Evolutionary conservation across 2,797 vertebrate species (phyloP), one percentile per base, ranked within the genome.

Genomic region (Cetoscarus ocellatus): DNA sequence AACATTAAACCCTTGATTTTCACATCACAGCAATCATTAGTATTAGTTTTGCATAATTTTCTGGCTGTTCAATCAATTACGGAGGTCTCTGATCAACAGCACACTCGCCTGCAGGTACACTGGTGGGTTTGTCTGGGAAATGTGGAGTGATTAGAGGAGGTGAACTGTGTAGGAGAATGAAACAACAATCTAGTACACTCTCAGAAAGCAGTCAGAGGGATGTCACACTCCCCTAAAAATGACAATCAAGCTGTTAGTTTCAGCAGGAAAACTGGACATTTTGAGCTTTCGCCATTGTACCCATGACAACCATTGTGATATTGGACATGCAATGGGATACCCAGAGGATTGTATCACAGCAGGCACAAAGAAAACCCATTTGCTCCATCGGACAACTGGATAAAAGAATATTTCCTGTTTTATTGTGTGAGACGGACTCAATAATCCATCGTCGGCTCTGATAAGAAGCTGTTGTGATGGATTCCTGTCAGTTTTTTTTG

Each of bases 301-400:
- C 77, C 78, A 80, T 88, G 89, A 89, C 86, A 88, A 88, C 80
- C 67, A 75, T 57, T 85, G 72, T 68, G 57, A 64, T 70, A 73
- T 61, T 17, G 75, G 57, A 63, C 82, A 62, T 82, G 66, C 62
- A 79, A 83, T 84, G 81, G 76, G 76, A 88, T 60, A 68, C 54
- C 19, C 64, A 17, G 53, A 67, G 61, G 81, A 83, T 77, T 72
- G 56, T 73, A 58, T 81, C 70, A 69, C 65, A 76, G 51, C 17
- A 44, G 64, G 18, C 55, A 81, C 67, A 85, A 83, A 84, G 71
- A 53, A 88, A 80, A 85, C 78, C 70, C 52, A 87, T 84, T 80
- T 72, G 47, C 69, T 61, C 66, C 66, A 67, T 58, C 27, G 61
- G 43, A 77, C 50, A 62, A 70, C 70, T 58, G 53, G 61, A 75